Conservation (phyloP, 2,113 vertebrate genomes). For the Cyprinus carpio region DNA sequence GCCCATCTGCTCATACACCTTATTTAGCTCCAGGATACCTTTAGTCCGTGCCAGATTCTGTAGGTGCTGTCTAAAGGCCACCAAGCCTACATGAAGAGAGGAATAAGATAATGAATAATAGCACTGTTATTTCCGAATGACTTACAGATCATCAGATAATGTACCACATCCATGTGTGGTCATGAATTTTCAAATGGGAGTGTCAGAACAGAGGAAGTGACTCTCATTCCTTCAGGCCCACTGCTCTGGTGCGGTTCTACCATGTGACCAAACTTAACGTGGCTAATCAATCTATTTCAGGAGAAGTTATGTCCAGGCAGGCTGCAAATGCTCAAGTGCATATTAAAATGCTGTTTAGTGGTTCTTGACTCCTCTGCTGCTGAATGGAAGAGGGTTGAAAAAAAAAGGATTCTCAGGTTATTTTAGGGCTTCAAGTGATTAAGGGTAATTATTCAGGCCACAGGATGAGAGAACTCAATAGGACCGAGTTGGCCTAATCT, state of each 20-base stretch:
- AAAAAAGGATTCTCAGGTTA: slow-evolving; percentile 47
- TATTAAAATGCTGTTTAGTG: slow-evolving; percentile 30
- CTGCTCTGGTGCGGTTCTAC: slow-evolving; percentile 57
- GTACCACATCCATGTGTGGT: background rate
- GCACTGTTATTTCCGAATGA: background rate
- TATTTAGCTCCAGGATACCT: slow-evolving; percentile 96
- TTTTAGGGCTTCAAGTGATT: slow-evolving; percentile 54
- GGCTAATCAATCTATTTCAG: slow-evolving; percentile 74
- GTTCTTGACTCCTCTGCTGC: slow-evolving; percentile 20
- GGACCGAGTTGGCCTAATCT: slow-evolving; percentile 38
- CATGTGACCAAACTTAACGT: slow-evolving; percentile 68
- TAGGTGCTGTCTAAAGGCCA: slow-evolving; percentile 96
- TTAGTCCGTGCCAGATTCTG: slow-evolving; percentile 97
- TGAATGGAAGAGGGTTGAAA: slow-evolving; percentile 27
- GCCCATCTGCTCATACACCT: slow-evolving; percentile 93
- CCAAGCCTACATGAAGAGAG: slow-evolving; percentile 79
- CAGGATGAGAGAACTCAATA: slow-evolving; percentile 55
- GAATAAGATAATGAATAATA: background rate
- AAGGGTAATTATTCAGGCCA: slow-evolving; percentile 55
- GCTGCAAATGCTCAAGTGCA: background rate
- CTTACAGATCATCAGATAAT: background rate
- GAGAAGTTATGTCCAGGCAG: slow-evolving; percentile 35
- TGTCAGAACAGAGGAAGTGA: slow-evolving; percentile 42
- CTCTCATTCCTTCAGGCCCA: background rate
- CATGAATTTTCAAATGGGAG: background rate